These are phyloP conservation scores for Peromyscus polionotus DNA, from an alignment of 2,113 vertebrate genomes.

Conservation along the genomic window DNA sequence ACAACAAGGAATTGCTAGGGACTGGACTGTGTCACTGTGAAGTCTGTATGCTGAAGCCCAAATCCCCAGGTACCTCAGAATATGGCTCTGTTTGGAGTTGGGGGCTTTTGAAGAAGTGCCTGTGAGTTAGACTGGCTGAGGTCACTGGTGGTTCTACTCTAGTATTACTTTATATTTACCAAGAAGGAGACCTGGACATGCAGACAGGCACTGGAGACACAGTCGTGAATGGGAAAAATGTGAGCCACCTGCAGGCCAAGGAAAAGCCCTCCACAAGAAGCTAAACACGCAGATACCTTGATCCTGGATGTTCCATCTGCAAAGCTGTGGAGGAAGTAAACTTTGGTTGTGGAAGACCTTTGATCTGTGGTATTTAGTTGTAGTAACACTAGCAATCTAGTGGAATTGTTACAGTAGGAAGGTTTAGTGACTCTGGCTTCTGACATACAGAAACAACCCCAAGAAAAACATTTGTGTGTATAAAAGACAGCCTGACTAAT, in stretches of 20 bases:
- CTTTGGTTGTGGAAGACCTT: background rate
- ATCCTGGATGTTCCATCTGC: background rate
- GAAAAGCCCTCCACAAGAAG: background rate
- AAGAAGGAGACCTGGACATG: background rate
- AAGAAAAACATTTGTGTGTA: background rate
- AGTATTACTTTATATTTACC: background rate
- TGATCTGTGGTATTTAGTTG: background rate
- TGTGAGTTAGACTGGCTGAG: background rate
- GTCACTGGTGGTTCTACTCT: background rate
- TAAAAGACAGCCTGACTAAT: conserved; percentile 6
- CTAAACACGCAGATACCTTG: background rate
- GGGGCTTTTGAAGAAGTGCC: background rate
- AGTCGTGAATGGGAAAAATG: background rate
- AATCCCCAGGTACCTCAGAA: background rate
- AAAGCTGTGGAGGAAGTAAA: background rate
- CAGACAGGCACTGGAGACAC: background rate
- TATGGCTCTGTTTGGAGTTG: background rate
- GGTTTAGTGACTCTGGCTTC: background rate
- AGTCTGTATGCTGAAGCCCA: background rate
- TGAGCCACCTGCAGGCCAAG: background rate
- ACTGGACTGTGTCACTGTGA: background rate
- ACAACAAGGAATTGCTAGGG: background rate
- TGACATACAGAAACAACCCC: conserved; percentile 11
- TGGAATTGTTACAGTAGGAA: background rate
- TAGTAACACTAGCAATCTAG: background rate